These are phyloP conservation scores for Bradynema listronoti DNA, from an alignment of 1,140 invertebrate genomes.

Conservation along the genomic window DNA sequence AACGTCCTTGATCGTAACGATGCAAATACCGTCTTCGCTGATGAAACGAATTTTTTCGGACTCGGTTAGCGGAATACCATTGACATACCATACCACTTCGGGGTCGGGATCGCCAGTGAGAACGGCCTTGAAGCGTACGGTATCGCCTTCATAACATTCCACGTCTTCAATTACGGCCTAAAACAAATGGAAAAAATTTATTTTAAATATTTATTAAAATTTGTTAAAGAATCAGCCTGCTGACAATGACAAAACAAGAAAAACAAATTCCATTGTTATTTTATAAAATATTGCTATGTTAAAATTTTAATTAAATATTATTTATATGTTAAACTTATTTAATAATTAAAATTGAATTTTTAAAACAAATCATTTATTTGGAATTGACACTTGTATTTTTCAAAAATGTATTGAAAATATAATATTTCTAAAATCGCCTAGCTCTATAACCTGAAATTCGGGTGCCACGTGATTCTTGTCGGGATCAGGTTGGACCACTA, in stretches of 20 bases:
- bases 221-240: too few species aligned
- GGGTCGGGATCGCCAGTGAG: conserved; percentile 77
- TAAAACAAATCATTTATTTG: too few species aligned
- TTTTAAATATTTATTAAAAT: too few species aligned
- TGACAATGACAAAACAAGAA: too few species aligned
- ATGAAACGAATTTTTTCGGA: conserved; percentile 55
- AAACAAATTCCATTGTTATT: too few species aligned
- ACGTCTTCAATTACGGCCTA: conserved; percentile 53
- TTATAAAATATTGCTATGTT: too few species aligned
- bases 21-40: conserved; percentile 55
- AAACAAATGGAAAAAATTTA: conserved; percentile 8
- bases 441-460: conserved; percentile 17
- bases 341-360: too few species aligned
- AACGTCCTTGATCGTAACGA: conserved; percentile 56
- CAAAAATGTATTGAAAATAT: neutral
- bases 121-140: conserved; percentile 55
- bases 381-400: neutral
- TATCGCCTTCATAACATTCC: conserved; percentile 58
- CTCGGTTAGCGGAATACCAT: conserved; percentile 60
- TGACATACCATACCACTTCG: conserved; percentile 61
- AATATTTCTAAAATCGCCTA: too few species aligned
- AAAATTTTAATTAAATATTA: too few species aligned
- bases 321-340: too few species aligned
- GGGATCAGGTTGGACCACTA: conserved; percentile 47
- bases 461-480: conserved; percentile 55